phyloP scores from a whole-genome alignment of 2,888 invertebrate species.

The Stenodera caucasica region DNA sequence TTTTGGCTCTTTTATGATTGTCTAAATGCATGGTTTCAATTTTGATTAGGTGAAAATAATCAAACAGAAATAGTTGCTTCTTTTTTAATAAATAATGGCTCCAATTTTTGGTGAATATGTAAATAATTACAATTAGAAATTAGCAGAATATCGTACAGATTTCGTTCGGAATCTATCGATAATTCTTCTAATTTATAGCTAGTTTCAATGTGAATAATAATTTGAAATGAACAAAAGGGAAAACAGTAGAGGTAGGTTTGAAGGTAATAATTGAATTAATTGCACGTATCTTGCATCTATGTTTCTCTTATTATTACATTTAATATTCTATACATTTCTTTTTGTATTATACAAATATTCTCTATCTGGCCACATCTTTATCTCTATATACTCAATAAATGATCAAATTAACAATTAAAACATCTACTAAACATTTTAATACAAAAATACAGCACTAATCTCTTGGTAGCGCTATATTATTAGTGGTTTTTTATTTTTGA shows the following conservation, averaged over 20 bases:
- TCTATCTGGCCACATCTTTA: conserved; percentile 31
- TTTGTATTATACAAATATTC: conserved; percentile 13
- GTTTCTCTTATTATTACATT: not conserved
- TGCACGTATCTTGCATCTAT: conserved; percentile 3
- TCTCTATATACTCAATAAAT: conserved; percentile 12
- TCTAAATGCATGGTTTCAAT: conserved; percentile 10
- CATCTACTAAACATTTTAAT: conserved; percentile 18
- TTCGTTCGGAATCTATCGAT: not conserved
- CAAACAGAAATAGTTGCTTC: not conserved
- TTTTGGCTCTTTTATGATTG: conserved; percentile 27
- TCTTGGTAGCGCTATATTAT: conserved; percentile 16
- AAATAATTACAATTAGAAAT: too few species aligned
- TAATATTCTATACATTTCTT: conserved; percentile 20
- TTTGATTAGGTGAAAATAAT: not conserved
- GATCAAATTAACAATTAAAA: conserved; percentile 1
- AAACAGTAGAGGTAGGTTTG: conserved; percentile 10
- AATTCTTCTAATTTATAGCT: conserved; percentile 2
- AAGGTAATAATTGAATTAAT: not conserved
- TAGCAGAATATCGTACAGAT: not conserved
- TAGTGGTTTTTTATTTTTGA: conserved; percentile 9
- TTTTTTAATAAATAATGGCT: not conserved
- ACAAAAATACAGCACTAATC: conserved; percentile 27
- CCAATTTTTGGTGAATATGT: too few species aligned
- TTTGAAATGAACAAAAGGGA: not conserved
- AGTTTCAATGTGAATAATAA: not conserved